These are phyloP conservation scores for Percopsis omiscomaycus DNA, from an alignment of 2,797 vertebrate genomes.

Conservation along the genomic window DNA sequence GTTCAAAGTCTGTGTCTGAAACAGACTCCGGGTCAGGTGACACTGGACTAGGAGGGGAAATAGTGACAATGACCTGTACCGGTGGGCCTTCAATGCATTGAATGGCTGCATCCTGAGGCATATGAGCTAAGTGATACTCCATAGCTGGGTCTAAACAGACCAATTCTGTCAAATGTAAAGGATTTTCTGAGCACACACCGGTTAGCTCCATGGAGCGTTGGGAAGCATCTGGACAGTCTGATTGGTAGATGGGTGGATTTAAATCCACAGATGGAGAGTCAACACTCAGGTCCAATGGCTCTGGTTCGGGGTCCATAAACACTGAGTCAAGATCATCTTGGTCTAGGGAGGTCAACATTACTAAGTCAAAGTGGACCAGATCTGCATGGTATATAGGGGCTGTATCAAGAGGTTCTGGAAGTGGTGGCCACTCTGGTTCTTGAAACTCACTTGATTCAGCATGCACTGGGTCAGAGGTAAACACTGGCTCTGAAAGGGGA, in stretches of 20 bases:
- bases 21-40: constrained; percentile 62
- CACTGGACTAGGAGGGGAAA: constrained; percentile 73
- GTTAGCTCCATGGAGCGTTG: constrained; percentile 47
- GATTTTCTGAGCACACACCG: constrained; percentile 32
- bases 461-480: constrained; percentile 20
- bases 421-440: constrained; percentile 75
- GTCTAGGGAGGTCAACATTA: constrained; percentile 75
- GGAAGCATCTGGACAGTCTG: constrained; percentile 51
- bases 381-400: constrained; percentile 68
- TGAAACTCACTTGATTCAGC: constrained; percentile 48
- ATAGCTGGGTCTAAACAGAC: constrained; percentile 39
- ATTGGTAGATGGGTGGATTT: constrained; percentile 43
- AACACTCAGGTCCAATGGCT: constrained; percentile 65
- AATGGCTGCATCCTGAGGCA: constrained; percentile 32
- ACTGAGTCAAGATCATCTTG: constrained; percentile 78
- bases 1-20: constrained; percentile 61
- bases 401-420: constrained; percentile 74
- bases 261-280: constrained; percentile 64
- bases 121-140: constrained; percentile 39
- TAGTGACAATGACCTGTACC: constrained; percentile 65
- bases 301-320: constrained; percentile 76
- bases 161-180: constrained; percentile 40
- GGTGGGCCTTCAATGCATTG: constrained; percentile 19
- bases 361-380: constrained; percentile 76
- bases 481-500: constrained; percentile 34